Base-by-base conservation (phyloP, 2,797 vertebrate genomes). In the Meriones psammophilus region DNA sequence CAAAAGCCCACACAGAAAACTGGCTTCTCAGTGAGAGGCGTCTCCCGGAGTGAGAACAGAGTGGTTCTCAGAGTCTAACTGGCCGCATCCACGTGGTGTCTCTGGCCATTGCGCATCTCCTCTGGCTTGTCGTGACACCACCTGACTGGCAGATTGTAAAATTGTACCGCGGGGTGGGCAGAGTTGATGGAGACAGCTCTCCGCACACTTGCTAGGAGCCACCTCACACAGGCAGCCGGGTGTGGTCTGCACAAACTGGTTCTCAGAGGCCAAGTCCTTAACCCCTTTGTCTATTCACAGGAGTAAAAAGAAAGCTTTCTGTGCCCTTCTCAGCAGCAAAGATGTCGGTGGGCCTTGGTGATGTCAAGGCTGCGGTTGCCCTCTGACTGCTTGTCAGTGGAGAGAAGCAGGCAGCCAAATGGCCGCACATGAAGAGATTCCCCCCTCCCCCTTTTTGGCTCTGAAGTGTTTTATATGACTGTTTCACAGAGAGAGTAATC, bases 221-320 rank as follows among this genome's bases (percentile, higher is more conserved):
- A 17, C 73, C 89, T 93, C 8, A 0, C 69, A 36, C 26, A 58
- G 26, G 56, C 58, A 17, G 36, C 81, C 20, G 73, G 94, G 95
- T 78, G 93, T 73, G 87, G 94, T 80, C 96, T 92, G 68, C 80
- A 83, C 84, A 10, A 58, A 96, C 96, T 92, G 88, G 95, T 97
- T 96, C 56, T 88, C 4, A 0, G 76, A 96, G 71, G 80, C 91
- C 91, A 85, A 86, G 39, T 79, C 74, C 74, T 86, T 17, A 50
- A 33, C 73, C 94, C 86, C 83, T 95, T 88, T 94, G 94, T 95
- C 95, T 97, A 66, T 89, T 97, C 85, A 78, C 22, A 1, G 39
- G 88, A 60, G 30, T 58, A 14, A 74, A 80, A 62, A 76, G 76
- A 88, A 86, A 87, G 86, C 60, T 77, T 89, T 89, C 94, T 91